A percentile compares a stretch with the other conserved stretches of the same genome.
Evolutionary conservation across 1,140 invertebrate species (phyloP).

Genomic region (Tribolium madens): DNA sequence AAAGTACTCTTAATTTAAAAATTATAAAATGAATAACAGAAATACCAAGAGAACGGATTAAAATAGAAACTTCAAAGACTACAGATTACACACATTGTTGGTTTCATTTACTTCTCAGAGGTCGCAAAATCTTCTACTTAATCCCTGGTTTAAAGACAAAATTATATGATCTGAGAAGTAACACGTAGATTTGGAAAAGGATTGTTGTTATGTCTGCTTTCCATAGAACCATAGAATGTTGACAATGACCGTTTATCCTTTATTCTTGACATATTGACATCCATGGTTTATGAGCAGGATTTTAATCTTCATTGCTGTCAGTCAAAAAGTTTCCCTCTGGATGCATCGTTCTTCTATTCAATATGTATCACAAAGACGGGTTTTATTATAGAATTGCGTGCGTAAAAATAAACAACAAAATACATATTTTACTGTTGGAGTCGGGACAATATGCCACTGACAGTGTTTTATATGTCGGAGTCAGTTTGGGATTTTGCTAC

Average conservation of each 20-base stretch:
- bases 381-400: slow-evolving; percentile 26
- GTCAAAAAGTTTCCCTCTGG: slow-evolving; percentile 1
- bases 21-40: too few species aligned
- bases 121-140: neutral
- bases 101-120: too few species aligned
- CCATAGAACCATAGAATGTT: neutral
- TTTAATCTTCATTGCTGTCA: slow-evolving; percentile 33
- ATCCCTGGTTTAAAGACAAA: neutral
- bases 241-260: slow-evolving; percentile 7
- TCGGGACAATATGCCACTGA: slow-evolving; percentile 11
- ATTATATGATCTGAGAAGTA: neutral
- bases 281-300: slow-evolving; percentile 11
- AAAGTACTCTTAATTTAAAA: too few species aligned
- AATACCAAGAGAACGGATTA: neutral
- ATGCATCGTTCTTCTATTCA: neutral
- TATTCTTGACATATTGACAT: slow-evolving; percentile 18
- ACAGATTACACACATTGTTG: too few species aligned
- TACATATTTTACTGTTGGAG: slow-evolving; percentile 4
- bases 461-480: neutral
- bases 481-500: slow-evolving; percentile 1
- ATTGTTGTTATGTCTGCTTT: neutral
- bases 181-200: neutral
- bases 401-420: slow-evolving; percentile 15
- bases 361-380: neutral
- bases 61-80: too few species aligned